A percentile compares a stretch with the other conserved stretches of the same genome.
phyloP scores from a whole-genome alignment of 2,797 vertebrate genomes.

The Smutsia temminckii region DNA sequence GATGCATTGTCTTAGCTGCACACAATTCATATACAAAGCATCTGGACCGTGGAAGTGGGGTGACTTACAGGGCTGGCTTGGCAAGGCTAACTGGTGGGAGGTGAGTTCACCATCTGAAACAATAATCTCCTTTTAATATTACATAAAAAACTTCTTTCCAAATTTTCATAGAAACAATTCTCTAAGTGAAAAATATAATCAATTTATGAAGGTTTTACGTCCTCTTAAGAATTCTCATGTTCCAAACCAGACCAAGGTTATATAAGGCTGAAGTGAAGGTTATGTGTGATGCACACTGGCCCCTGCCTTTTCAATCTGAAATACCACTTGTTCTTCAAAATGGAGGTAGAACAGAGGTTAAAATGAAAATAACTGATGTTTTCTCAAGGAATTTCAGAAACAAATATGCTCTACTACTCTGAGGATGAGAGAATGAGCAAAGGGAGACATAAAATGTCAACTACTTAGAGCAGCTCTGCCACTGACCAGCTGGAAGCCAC shows the following conservation, averaged over 20 bases:
- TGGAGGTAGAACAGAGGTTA: background rate
- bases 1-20: background rate
- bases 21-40: constrained; percentile 29
- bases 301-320: background rate
- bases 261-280: background rate
- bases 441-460: background rate
- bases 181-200: background rate
- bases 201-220: background rate
- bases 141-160: constrained; percentile 4
- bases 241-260: background rate
- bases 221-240: background rate
- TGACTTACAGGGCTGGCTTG: background rate
- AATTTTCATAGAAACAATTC: background rate
- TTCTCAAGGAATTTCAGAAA: constrained; percentile 7
- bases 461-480: background rate
- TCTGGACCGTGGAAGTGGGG: accelerated
- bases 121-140: background rate
- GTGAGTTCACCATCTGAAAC: constrained; percentile 18
- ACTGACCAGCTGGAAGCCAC: background rate
- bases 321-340: background rate
- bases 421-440: background rate
- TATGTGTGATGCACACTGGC: background rate
- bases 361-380: constrained; percentile 8
- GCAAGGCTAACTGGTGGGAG: background rate
- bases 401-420: background rate